phyloP scores from a whole-genome alignment of 2,113 vertebrate genomes.

The Macaca nemestrina region DNA sequence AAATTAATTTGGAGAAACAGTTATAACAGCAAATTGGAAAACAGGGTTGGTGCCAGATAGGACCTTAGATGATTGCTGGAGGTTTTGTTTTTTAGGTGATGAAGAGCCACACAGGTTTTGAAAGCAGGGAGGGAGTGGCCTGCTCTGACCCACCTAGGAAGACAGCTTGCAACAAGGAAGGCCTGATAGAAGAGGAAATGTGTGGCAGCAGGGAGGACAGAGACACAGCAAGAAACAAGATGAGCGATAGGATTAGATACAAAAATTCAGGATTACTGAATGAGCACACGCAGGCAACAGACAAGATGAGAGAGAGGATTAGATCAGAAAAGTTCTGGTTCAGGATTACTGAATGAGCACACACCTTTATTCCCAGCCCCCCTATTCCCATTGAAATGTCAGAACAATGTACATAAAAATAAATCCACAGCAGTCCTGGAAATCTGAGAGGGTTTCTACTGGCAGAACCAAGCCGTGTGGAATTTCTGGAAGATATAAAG shows the following conservation, averaged over 20 bases:
- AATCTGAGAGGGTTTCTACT: background rate
- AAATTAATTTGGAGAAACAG: background rate
- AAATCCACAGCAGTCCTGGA: background rate
- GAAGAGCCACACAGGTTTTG: background rate
- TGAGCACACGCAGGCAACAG: no score
- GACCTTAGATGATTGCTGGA: background rate
- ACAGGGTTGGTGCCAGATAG: background rate
- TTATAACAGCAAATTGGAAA: background rate
- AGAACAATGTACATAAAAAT: background rate
- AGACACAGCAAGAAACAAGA: background rate
- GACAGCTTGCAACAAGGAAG: background rate
- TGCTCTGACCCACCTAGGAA: background rate
- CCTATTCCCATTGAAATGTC: background rate
- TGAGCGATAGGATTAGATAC: background rate
- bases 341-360: background rate
- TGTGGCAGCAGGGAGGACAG: background rate
- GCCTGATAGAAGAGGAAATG: background rate
- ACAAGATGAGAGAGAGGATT: background rate
- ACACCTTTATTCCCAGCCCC: background rate
- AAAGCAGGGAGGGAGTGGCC: background rate
- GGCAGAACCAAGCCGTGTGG: background rate
- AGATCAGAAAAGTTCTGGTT: background rate
- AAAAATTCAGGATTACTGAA: no score
- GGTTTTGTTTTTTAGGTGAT: constrained; percentile 14
- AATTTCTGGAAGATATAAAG: background rate